A percentile compares a stretch with the other conserved stretches of the same genome.
phyloP scores from a whole-genome alignment of 2,797 vertebrate genomes.

The Simalia tracyae region DNA sequence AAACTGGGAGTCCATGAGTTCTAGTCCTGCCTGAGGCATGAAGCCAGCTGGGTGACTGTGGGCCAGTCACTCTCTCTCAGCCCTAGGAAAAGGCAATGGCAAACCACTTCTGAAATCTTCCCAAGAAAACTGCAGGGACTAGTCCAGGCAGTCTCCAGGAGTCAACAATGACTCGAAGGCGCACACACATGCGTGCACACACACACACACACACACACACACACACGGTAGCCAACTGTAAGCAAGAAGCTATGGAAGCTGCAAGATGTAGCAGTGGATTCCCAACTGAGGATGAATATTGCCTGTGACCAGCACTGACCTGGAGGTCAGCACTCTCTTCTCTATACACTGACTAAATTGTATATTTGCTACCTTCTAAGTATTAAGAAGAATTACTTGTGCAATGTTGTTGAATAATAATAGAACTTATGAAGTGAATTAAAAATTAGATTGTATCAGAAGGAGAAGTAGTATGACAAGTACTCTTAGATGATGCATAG shows the following conservation, averaged over 20 bases:
- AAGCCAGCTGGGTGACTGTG: neutral
- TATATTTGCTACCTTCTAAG: neutral
- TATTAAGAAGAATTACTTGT: neutral
- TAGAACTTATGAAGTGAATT: neutral
- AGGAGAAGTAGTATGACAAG: neutral
- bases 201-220: too few species aligned
- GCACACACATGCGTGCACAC: too few species aligned
- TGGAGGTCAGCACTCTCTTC: too few species aligned
- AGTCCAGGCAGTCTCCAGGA: too few species aligned
- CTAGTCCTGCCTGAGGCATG: neutral
- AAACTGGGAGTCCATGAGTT: neutral
- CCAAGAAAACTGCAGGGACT: too few species aligned
- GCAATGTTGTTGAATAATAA: neutral
- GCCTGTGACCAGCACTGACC: neutral
- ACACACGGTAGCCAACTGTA: neutral
- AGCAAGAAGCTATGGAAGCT: neutral
- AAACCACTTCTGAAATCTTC: neutral
- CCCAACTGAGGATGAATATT: neutral
- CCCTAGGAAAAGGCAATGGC: neutral
- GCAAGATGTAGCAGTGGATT: neutral
- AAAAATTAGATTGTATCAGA: neutral
- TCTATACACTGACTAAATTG: neutral
- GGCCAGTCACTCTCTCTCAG: neutral
- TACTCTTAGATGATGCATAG: too few species aligned
- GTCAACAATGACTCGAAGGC: too few species aligned